These are phyloP conservation scores for Lacerta agilis DNA, from an alignment of 2,797 vertebrate species.

Conservation along the genomic window DNA sequence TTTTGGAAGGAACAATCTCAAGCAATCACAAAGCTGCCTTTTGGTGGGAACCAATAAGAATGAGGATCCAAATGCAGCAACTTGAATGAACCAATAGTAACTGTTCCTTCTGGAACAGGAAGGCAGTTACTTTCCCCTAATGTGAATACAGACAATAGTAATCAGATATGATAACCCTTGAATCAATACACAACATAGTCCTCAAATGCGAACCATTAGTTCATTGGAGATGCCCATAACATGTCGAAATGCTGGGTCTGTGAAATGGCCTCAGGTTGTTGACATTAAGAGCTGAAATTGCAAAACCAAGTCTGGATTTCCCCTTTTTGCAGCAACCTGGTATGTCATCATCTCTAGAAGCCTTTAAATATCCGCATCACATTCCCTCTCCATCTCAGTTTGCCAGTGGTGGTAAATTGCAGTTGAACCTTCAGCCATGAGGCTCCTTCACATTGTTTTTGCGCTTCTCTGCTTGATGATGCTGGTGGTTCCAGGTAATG, in stretches of 20 bases:
- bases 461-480: not conserved
- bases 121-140: too few species aligned
- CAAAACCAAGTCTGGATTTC: not conserved
- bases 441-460: not conserved
- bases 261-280: not conserved
- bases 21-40: too few species aligned
- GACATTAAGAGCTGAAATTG: not conserved
- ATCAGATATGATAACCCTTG: too few species aligned
- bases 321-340: not conserved
- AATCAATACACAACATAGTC: too few species aligned
- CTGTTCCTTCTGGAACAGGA: too few species aligned
- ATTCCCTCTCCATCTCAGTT: not conserved
- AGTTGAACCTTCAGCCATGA: constrained; percentile 4
- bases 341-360: not conserved
- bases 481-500: constrained; percentile 12
- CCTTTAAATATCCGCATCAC: not conserved
- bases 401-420: not conserved
- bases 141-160: too few species aligned
- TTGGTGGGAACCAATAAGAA: too few species aligned
- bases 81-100: too few species aligned
- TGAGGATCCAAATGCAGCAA: too few species aligned
- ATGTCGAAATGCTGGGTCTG: not conserved
- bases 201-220: too few species aligned
- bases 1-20: too few species aligned
- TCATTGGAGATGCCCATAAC: too few species aligned